phyloP scores from a whole-genome alignment of 2,113 vertebrate species.

The Hippocampus barbouri region DNA sequence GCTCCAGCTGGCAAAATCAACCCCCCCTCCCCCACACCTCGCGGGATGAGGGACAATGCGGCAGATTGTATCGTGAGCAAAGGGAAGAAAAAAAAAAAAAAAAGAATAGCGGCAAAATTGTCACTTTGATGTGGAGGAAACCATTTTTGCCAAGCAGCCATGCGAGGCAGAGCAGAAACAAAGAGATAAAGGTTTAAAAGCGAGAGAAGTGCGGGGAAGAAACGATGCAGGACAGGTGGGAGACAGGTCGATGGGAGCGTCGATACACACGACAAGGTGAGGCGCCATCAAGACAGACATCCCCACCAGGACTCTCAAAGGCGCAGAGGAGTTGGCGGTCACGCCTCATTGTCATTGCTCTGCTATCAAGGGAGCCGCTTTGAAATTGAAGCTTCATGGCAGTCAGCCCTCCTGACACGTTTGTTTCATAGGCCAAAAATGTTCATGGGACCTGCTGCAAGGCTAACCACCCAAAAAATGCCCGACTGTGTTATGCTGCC shows the following conservation, averaged over 20 bases:
- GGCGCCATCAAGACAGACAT: slow-evolving; percentile 2
- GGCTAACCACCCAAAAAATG: neutral
- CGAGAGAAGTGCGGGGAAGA: slow-evolving; percentile 2
- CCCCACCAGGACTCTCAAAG: slow-evolving; percentile 27
- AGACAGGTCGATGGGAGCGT: neutral
- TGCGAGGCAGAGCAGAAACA: slow-evolving; percentile 26
- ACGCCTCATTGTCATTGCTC: slow-evolving; percentile 47
- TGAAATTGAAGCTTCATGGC: slow-evolving; percentile 48
- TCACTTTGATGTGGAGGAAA: slow-evolving; percentile 48
- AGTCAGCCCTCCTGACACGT: neutral
- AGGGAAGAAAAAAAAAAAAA: neutral
- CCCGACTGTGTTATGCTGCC: too few relatives aligned
- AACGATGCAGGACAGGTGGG: slow-evolving; percentile 9
- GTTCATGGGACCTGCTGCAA: neutral
- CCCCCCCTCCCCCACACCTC: neutral
- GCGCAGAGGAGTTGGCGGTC: slow-evolving; percentile 39
- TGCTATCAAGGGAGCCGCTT: slow-evolving; percentile 23
- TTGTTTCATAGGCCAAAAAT: too few relatives aligned
- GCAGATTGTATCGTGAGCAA: slow-evolving; percentile 35
- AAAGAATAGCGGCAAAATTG: slow-evolving; percentile 11
- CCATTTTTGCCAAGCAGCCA: slow-evolving; percentile 37
- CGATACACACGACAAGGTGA: slow-evolving; percentile 20
- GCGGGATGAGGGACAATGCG: neutral
- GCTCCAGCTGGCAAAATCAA: neutral
- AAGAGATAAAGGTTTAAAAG: slow-evolving; percentile 33